Conservation (phyloP, 53 echinoderm and acorn worm species). For the Temnopleurus reevesii region DNA sequence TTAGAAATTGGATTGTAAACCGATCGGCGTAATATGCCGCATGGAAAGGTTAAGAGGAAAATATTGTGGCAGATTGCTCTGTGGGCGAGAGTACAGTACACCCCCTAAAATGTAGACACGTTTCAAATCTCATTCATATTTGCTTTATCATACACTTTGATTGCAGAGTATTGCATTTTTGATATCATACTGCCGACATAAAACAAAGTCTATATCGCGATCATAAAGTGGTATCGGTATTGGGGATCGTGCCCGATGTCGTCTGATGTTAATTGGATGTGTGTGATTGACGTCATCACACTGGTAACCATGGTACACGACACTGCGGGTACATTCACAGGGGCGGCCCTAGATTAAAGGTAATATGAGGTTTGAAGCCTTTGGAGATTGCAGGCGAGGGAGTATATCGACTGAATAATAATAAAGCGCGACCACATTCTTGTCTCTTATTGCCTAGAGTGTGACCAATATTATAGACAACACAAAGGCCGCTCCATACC, state of each 20-base stretch:
- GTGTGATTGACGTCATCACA: conserved; percentile 43
- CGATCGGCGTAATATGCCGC: too few relatives aligned
- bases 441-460: not conserved
- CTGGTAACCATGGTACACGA: conserved; percentile 3
- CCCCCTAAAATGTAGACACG: not conserved
- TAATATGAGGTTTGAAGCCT: not conserved
- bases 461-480: not conserved
- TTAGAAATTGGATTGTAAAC: too few relatives aligned
- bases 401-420: not conserved
- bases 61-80: too few relatives aligned
- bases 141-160: not conserved
- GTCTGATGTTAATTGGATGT: conserved; percentile 43
- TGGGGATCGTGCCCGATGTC: not conserved
- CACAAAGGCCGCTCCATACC: not conserved
- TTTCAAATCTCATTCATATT: not conserved
- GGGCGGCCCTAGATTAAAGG: conserved; percentile 41
- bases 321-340: conserved; percentile 40
- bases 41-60: too few relatives aligned
- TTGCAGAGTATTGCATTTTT: not conserved
- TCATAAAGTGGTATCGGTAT: conserved; percentile 18
- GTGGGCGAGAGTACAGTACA: not conserved
- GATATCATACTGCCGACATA: not conserved
- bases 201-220: not conserved
- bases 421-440: not conserved
- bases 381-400: not conserved